Evolutionary conservation across 1,140 invertebrate genomes (phyloP).

Genomic region (Schlechtendalia chinensis): DNA sequence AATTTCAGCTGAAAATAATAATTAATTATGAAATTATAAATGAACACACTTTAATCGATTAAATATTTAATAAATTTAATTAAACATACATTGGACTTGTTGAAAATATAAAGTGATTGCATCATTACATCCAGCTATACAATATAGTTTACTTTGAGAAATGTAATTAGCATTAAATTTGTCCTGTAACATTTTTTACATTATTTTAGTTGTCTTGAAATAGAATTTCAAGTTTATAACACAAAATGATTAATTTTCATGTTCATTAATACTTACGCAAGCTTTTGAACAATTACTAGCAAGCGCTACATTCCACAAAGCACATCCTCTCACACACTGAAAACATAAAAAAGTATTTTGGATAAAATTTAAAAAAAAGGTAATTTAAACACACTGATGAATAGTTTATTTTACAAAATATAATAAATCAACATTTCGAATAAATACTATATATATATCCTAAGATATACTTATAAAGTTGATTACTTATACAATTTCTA

Average conservation of each 20-base stretch:
- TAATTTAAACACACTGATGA: too few relatives aligned
- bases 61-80: neutral
- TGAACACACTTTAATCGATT: neutral
- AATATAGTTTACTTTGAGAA: conserved; percentile 70
- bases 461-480: too few relatives aligned
- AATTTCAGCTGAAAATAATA: conserved; percentile 62
- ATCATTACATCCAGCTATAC: conserved; percentile 76
- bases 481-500: too few relatives aligned
- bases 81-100: conserved; percentile 64
- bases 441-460: too few relatives aligned
- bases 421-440: too few relatives aligned
- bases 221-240: neutral
- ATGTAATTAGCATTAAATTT: conserved; percentile 68
- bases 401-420: too few relatives aligned
- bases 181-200: conserved; percentile 57
- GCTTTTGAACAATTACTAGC: conserved; percentile 66
- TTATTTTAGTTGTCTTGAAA: neutral
- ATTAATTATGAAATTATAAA: conserved; percentile 21
- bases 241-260: conserved; percentile 17
- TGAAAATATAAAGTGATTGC: conserved; percentile 72
- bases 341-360: conserved; percentile 54
- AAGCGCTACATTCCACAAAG: conserved; percentile 67
- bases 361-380: neutral
- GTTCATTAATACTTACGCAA: conserved; percentile 69
- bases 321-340: conserved; percentile 69